Evolutionary conservation across 92 coral and sea anemone species (phyloP).

Genomic region (Parazoanthus darwini): DNA sequence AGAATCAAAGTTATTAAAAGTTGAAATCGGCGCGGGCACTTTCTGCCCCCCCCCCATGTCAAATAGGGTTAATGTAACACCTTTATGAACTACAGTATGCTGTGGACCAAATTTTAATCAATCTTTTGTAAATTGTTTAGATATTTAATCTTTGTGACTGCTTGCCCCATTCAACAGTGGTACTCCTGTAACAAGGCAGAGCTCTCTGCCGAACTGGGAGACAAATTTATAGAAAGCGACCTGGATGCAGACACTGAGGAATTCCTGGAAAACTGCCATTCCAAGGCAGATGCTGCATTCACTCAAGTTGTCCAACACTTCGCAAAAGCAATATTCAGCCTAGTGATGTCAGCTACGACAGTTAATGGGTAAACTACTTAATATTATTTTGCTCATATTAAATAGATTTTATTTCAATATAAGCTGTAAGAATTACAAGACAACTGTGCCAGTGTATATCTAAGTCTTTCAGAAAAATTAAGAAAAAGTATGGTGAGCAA

Average conservation of each 20-base stretch:
- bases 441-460: too few relatives aligned
- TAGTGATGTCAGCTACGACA: conserved; percentile 86
- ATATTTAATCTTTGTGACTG: neutral
- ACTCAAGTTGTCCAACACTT: conserved; percentile 83
- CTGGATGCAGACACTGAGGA: conserved; percentile 87
- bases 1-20: too few relatives aligned
- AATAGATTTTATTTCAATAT: neutral
- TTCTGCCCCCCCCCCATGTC: too few relatives aligned
- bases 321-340: conserved; percentile 72
- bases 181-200: conserved; percentile 59
- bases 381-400: neutral
- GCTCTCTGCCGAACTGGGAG: conserved; percentile 55
- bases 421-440: too few relatives aligned
- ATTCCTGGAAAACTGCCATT: conserved; percentile 73
- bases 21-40: too few relatives aligned
- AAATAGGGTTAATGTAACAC: too few relatives aligned
- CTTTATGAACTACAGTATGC: too few relatives aligned
- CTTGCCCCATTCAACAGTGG: conserved; percentile 64
- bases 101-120: too few relatives aligned
- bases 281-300: conserved; percentile 88
- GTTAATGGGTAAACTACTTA: conserved; percentile 76
- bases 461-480: too few relatives aligned
- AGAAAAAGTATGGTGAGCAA: too few relatives aligned
- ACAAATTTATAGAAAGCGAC: conserved; percentile 76
- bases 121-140: too few relatives aligned